Evolutionary conservation across 2,113 vertebrate species (phyloP), one percentile per base, ranked within the genome.

Genomic region (Perccottus glenii): DNA sequence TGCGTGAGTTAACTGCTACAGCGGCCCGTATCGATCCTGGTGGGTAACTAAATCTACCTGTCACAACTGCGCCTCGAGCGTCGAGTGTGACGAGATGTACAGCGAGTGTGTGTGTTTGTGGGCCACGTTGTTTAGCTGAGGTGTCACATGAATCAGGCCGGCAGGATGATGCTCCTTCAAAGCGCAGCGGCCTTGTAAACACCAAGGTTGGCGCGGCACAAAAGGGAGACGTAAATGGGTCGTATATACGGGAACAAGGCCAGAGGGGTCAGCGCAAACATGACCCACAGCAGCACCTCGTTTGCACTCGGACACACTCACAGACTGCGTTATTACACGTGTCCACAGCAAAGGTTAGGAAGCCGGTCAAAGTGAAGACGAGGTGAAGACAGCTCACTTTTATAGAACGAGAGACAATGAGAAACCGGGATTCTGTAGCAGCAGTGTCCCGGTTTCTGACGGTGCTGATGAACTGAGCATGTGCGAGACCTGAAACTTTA

Each of bases 201-300:
- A 71, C 70, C 86, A 87, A 88, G 90, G 88, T 89, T 84, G 80
- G 72, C 63, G 0, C 52, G 80, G 49, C 81, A 53, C 50, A 73
- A 84, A 77, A 87, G 80, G 70, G 78, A 86, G 78, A 86, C 85
- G 55, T 84, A 87, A 87, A 87, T 81, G 77, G 84, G 74, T 88
- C 85, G 72, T 86, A 88, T 87, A 89, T 87, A 87, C 88, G 78
- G 77, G 64, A 85, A 81, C 85, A 83, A 88, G 85, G 83, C 86
- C 71, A 67, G 14, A 47, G 80, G 82, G 90, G 85, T 91, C 82
- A 85, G 67, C 1, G 55, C 80, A 84, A 80, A 84, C 63, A 76
- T 84, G 80, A 89, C 88, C 87, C 82, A 83, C 60, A 87, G 83
- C 27, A 66, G 74, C 63, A 68, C n/a, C n/a, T n/a, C n/a, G n/a